These are phyloP conservation scores for Drosophila ercepeae DNA, from an alignment of 1,140 invertebrate genomes.

Conservation along the genomic window DNA sequence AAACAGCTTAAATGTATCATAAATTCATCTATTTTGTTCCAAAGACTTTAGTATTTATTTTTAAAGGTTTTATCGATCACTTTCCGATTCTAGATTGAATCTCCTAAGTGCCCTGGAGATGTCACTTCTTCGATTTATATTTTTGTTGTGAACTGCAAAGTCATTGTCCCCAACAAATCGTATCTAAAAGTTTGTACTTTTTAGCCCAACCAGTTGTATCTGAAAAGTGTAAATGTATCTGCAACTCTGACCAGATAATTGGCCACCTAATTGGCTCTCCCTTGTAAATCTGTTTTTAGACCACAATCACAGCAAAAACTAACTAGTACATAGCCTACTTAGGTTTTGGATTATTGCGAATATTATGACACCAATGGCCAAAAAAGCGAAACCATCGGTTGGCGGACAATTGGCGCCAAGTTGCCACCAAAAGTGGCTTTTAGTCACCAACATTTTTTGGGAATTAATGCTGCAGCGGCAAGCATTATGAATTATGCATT, in stretches of 20 bases:
- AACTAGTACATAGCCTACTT: constrained; percentile 15
- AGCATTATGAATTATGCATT: constrained; percentile 53
- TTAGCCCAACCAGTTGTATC: not conserved
- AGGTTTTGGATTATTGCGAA: constrained; percentile 16
- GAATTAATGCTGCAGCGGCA: constrained; percentile 25
- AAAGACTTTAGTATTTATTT: too few relatives aligned
- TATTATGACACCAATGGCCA: constrained; percentile 47
- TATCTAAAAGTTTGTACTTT: too few relatives aligned
- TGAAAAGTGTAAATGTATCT: constrained; percentile 4
- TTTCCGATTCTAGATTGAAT: too few relatives aligned
- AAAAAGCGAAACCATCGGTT: constrained; percentile 36
- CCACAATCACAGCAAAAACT: not conserved
- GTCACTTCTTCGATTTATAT: not conserved
- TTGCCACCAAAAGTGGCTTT: constrained; percentile 20
- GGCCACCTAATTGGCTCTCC: constrained; percentile 25
- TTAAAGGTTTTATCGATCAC: too few relatives aligned
- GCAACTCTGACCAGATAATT: constrained; percentile 31
- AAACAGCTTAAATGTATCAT: too few relatives aligned
- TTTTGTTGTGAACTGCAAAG: constrained; percentile 1
- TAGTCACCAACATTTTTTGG: constrained; percentile 2
- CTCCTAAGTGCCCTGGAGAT: not conserved
- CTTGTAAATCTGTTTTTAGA: constrained; percentile 34
- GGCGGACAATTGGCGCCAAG: constrained; percentile 29
- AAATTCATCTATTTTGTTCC: too few relatives aligned
- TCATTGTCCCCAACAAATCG: constrained; percentile 15